Percentiles rank a stretch among this genome's conserved stretches.
phyloP scores from a whole-genome alignment of 2,113 vertebrate genomes.

The Lophochroa leadbeateri region DNA sequence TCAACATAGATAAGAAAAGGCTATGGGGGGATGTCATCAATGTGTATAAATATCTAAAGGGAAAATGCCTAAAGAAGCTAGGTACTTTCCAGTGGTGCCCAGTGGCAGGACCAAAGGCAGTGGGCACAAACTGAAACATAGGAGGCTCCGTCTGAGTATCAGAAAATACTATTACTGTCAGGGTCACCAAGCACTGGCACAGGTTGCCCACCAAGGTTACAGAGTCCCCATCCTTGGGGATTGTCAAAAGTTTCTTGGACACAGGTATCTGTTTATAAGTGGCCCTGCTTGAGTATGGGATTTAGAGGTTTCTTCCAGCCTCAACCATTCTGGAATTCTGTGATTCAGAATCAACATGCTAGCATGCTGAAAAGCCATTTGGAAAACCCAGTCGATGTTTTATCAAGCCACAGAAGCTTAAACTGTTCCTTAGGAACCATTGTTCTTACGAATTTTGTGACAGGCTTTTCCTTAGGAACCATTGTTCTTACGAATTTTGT shows the following conservation, averaged over 20 bases:
- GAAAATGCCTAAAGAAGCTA: background rate
- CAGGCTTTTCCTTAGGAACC: background rate
- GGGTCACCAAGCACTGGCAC: background rate
- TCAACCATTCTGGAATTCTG: background rate
- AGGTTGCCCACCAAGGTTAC: background rate
- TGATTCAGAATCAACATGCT: background rate
- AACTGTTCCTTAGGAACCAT: background rate
- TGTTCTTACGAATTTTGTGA: background rate
- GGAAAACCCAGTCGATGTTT: background rate
- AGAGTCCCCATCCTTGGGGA: background rate
- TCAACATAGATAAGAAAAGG: background rate
- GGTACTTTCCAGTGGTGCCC: background rate
- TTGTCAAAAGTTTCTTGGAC: background rate
- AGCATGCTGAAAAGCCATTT: background rate
- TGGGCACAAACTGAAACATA: background rate
- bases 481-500: background rate
- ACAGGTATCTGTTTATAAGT: background rate
- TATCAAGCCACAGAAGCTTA: background rate
- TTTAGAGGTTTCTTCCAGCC: background rate
- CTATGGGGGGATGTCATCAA: background rate
- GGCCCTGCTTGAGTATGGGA: background rate
- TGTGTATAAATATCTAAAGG: background rate
- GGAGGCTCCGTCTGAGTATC: background rate
- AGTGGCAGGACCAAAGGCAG: background rate
- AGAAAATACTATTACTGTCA: background rate